A percentile compares a stretch with the other conserved stretches of the same genome.
These are phyloP conservation scores for Peromyscus melanophrys DNA, from an alignment of 2,797 vertebrate species.

Conservation along the genomic window DNA sequence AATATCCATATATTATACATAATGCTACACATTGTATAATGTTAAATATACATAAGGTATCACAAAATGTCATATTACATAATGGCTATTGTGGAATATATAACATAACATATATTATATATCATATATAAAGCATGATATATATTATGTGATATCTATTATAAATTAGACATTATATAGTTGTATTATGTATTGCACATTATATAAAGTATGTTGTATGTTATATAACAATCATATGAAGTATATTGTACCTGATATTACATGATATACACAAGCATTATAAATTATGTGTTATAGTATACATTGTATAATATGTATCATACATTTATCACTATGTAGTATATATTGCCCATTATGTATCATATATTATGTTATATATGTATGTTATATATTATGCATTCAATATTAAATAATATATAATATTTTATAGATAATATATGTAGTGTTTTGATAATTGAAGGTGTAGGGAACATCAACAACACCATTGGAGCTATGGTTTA, in stretches of 20 bases:
- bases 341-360: not conserved
- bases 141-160: not conserved
- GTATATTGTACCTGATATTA: not conserved
- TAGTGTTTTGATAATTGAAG: slow-evolving; percentile 21
- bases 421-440: not conserved
- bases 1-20: not conserved
- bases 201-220: not conserved
- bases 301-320: not conserved
- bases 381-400: not conserved
- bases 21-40: not conserved
- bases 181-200: not conserved
- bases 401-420: not conserved
- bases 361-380: not conserved
- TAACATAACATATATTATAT: not conserved
- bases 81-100: not conserved
- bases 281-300: not conserved
- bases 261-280: not conserved
- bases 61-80: not conserved
- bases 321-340: not conserved
- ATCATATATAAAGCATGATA: not conserved
- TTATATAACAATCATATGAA: not conserved
- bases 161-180: not conserved
- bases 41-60: not conserved
- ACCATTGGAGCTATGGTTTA: not conserved
- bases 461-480: not conserved